phyloP scores from a whole-genome alignment of 2,113 vertebrate species.

The Macaca mulatta region DNA sequence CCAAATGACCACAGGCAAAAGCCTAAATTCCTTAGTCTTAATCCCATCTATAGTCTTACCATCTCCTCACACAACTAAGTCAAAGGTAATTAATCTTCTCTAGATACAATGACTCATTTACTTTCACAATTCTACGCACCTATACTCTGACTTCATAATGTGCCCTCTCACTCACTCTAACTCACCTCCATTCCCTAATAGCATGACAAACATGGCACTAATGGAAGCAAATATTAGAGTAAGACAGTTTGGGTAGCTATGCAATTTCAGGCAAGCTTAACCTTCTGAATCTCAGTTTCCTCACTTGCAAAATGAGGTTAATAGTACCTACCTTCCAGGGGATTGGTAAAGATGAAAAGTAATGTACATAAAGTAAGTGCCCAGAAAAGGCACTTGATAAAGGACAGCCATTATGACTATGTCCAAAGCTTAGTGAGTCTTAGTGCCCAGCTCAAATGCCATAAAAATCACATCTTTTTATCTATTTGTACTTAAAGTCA shows the following conservation, averaged over 20 bases:
- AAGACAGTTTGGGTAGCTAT: not conserved
- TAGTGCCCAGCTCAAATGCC: not conserved
- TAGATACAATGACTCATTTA: not conserved
- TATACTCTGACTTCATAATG: not conserved
- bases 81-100: slow-evolving; percentile 23
- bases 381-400: slow-evolving; percentile 17
- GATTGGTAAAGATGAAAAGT: not conserved
- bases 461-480: not conserved
- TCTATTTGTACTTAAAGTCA: not conserved
- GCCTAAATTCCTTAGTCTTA: not conserved
- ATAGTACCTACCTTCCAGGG: not conserved
- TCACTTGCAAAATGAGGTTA: slow-evolving; percentile 31
- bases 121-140: not conserved
- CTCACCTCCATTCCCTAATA: not conserved
- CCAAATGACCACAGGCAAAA: not conserved
- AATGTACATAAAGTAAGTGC: not conserved
- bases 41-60: not conserved
- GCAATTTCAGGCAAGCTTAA: not conserved
- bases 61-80: not conserved
- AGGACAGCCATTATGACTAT: not conserved
- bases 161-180: not conserved
- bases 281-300: not conserved
- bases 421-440: not conserved
- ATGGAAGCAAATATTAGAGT: not conserved
- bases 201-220: slow-evolving; percentile 22